Evolutionary conservation across 2,888 invertebrate species (phyloP), one percentile per base, ranked within the genome.

Genomic region (Lepidochitona cinerea): DNA sequence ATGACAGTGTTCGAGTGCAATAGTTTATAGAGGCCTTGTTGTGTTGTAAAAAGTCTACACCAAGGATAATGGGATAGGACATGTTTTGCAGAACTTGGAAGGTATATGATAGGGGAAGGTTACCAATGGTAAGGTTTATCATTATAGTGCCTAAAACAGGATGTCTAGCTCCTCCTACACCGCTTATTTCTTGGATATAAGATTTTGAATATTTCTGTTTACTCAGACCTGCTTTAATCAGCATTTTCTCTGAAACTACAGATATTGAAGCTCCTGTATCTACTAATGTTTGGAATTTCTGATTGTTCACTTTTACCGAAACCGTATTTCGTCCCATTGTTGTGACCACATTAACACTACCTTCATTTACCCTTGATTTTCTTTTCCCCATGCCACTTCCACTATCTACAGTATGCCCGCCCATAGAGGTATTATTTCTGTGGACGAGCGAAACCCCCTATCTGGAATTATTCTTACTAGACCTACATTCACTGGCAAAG

Each of bases 41-140:
- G 29, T 49, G 29, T 37, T 59, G 37, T 59, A 80, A 66, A 70
- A 79, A 79, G 66, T 79, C 79, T 29, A 73, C 23, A 0, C 79
- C 79, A 59, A 79, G 66, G 33, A 79, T 77, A 9, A 76, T 59
- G 32, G 59, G 59, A 29, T 59, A 59, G 5, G 59, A 59, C 59
- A 59, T 59, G 59, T 59, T 59, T 2, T 4, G 59, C 29, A 59
- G 26, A 26, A 59, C 9, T 23, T 59, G 59, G 29, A 59, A 59
- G 1, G 29, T 59, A 9, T 7, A 59, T 26, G 59, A 59, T 32
- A 59, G 29, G 59, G 59, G 9, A 29, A 59, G 59, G 29, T 32
- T 32, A 29, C 59, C 59, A 59, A 26, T 59, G 9, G 4, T 4
- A 26, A 59, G 29, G 18, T 4, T 23, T 26, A 59, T 4, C 29